Evolutionary conservation across 2,888 invertebrate species (phyloP), one percentile per base, ranked within the genome.

Genomic region (Encarsia formosa): DNA sequence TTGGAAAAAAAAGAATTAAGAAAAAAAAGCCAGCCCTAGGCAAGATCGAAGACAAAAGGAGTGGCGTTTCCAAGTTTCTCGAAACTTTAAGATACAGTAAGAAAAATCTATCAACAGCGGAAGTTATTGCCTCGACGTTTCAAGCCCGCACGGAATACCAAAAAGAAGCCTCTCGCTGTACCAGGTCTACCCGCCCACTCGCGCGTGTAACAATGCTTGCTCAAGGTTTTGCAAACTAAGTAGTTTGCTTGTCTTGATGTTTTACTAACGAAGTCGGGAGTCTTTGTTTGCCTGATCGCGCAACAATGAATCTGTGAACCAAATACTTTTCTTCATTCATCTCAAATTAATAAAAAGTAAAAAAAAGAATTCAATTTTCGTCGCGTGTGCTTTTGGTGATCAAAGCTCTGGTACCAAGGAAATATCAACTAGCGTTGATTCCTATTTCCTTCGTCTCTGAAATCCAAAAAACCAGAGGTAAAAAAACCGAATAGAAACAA

Each of bases 91-190:
- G 32, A 47, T 16, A 11, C 52, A 49, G 52, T 44, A 57, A 58
- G 54, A 52, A 60, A 57, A 60, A 61, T 60, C 47, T 57, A 61
- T 54, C 56, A 59, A 57, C 55, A 56, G 49, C 46, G 47, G 37
- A 51, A 43, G 31, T 54, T 44, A 42, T 42, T 42, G 37, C 37
- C 35, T 35, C 24, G 41, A 13, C 23, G 20, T 13, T 23, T 23
- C 32, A 34, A 34, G 22, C n/a, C 18, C 20, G 42, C 24, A 16
- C 26, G 39, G 41, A 53, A 52, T 39, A 56, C 43, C 47, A 45
- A 24, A 52, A 52, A 42, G 23, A 42, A 43, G 32, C 22, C 24
- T 8, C 13, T 3, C 15, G 4, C n/a, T n/a, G n/a, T n/a, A n/a
- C n/a, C n/a, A n/a, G n/a, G n/a, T n/a, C n/a, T n/a, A n/a, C n/a